Evolutionary conservation across 2,797 vertebrate species (phyloP).

Genomic region (Hozukius guyotensis): DNA sequence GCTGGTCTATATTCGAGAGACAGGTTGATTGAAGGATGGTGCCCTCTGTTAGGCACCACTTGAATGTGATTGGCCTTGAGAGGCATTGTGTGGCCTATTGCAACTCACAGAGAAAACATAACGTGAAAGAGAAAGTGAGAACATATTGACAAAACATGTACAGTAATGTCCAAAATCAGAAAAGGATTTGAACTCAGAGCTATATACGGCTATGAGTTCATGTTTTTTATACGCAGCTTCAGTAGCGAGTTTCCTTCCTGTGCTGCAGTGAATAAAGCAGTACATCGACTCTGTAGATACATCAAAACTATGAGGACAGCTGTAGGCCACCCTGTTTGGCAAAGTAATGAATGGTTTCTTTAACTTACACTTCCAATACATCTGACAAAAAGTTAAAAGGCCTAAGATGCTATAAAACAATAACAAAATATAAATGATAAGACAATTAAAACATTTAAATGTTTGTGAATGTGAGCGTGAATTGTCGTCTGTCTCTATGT

Average conservation of each 20-base stretch:
- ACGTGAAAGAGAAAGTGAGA: neutral
- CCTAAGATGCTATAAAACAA: neutral
- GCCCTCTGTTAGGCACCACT: conserved; percentile 51
- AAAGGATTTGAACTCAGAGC: neutral
- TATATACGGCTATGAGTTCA: neutral
- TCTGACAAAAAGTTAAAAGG: neutral
- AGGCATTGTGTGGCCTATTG: conserved; percentile 15
- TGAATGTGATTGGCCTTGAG: conserved; percentile 47
- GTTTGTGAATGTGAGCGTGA: too few relatives aligned
- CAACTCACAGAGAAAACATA: neutral
- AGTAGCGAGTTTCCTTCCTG: neutral
- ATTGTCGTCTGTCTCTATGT: too few relatives aligned
- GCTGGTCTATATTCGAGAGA: conserved; percentile 14
- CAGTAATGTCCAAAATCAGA: neutral
- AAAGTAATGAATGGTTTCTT: neutral
- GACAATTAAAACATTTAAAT: neutral
- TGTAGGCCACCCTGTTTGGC: too few relatives aligned
- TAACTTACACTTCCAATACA: neutral
- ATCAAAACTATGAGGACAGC: neutral
- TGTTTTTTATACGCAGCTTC: neutral
- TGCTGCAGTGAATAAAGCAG: neutral
- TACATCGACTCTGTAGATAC: neutral
- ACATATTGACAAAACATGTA: neutral
- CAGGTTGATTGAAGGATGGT: conserved; percentile 48
- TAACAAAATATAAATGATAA: neutral